Percentiles rank a stretch among this genome's conserved stretches.
phyloP scores from a whole-genome alignment of 2,797 vertebrate species.

The Myripristis jacobus region DNA sequence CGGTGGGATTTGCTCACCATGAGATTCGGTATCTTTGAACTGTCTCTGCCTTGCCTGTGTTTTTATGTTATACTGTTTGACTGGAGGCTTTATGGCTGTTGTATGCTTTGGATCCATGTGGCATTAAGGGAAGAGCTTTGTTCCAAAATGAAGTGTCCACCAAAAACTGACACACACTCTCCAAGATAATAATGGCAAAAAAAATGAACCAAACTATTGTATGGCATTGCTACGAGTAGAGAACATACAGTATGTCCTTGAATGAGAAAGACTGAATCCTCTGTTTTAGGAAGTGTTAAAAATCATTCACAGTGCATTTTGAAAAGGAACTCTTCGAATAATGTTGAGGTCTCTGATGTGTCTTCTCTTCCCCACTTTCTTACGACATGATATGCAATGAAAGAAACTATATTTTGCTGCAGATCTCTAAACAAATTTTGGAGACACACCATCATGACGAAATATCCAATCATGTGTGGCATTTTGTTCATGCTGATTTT shows the following conservation, averaged over 20 bases:
- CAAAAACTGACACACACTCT: too few species aligned
- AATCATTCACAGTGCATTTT: background rate
- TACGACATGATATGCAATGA: slow-evolving; percentile 23
- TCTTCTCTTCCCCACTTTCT: background rate
- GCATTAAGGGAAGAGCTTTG: slow-evolving; percentile 3
- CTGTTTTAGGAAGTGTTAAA: too few species aligned
- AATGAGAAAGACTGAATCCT: too few species aligned
- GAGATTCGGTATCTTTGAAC: background rate
- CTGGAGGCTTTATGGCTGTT: background rate
- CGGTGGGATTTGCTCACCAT: background rate
- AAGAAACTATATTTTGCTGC: slow-evolving; percentile 15
- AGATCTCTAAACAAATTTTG: slow-evolving; percentile 13
- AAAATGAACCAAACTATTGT: too few species aligned
- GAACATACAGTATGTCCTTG: too few species aligned
- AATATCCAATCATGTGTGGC: too few species aligned
- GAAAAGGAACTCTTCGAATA: too few species aligned
- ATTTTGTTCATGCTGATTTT: too few species aligned
- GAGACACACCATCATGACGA: background rate
- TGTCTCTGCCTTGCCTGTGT: background rate
- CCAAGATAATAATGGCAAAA: background rate
- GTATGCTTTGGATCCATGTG: slow-evolving; percentile 2
- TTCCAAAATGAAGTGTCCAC: background rate
- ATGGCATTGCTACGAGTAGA: background rate
- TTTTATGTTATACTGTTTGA: background rate
- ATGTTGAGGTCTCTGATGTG: background rate